phyloP scores from a whole-genome alignment of 2,113 vertebrate genomes.

The Nymphicus hollandicus region DNA sequence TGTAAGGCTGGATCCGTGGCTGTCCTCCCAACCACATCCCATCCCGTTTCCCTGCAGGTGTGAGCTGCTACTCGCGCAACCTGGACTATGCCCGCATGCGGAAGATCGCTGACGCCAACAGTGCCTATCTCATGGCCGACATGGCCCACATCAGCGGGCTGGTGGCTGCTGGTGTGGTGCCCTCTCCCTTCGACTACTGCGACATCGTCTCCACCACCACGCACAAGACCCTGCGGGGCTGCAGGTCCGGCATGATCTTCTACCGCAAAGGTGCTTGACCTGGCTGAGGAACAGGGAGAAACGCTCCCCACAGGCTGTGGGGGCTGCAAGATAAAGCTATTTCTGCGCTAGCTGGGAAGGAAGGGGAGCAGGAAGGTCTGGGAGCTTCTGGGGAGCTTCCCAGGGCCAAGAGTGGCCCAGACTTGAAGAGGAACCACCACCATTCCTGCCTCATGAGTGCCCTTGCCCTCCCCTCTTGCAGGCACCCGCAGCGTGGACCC shows the following conservation, averaged over 20 bases:
- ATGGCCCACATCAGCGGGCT: constrained; percentile 98
- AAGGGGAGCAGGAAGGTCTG: neutral
- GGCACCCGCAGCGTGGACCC: constrained; percentile 86
- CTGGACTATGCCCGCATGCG: constrained; percentile 89
- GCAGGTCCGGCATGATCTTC: constrained; percentile 92
- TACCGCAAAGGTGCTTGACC: constrained; percentile 85
- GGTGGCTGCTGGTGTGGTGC: constrained; percentile 87
- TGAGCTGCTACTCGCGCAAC: constrained; percentile 94
- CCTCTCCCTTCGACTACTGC: constrained; percentile 89
- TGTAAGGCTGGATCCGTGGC: too few relatives aligned
- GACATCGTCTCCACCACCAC: constrained; percentile 94
- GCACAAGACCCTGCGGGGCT: constrained; percentile 94
- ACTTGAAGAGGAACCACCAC: neutral
- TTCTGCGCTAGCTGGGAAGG: neutral
- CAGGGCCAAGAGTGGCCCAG: fast-evolving
- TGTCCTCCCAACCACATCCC: neutral
- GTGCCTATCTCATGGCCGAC: constrained; percentile 89
- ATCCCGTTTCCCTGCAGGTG: constrained; percentile 68
- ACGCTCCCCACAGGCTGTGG: fast-evolving
- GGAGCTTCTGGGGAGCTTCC: neutral
- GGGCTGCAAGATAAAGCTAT: neutral
- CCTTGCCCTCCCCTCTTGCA: neutral
- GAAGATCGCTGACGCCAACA: constrained; percentile 83
- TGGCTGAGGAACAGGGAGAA: fast-evolving
- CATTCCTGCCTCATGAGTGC: fast-evolving